phyloP scores from a whole-genome alignment of 2,113 vertebrate genomes.

The Uria aalge region DNA sequence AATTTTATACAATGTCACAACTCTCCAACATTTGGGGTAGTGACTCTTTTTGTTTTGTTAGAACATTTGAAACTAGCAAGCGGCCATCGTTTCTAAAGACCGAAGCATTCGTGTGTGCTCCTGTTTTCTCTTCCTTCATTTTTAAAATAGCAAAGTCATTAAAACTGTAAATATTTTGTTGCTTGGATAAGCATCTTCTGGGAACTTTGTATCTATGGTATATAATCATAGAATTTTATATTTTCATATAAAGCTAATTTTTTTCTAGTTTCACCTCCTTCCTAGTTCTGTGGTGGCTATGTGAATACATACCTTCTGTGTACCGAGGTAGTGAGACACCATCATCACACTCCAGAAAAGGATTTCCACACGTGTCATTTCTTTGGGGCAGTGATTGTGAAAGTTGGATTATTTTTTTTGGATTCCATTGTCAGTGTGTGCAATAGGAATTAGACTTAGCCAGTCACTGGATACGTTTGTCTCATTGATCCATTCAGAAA shows the following conservation, averaged over 20 bases:
- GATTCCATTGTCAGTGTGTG: conserved; percentile 80
- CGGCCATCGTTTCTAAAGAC: conserved; percentile 78
- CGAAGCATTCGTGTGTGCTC: conserved; percentile 61
- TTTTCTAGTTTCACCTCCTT: conserved; percentile 86
- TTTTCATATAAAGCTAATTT: conserved; percentile 91
- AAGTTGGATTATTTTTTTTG: conserved; percentile 70
- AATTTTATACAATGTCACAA: conserved; percentile 83
- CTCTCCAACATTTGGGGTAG: conserved; percentile 94
- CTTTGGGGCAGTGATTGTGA: conserved; percentile 89
- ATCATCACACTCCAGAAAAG: conserved; percentile 77
- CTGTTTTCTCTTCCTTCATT: conserved; percentile 75
- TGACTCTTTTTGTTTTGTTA: conserved; percentile 78
- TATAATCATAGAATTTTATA: conserved; percentile 92
- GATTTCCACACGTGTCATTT: conserved; percentile 75
- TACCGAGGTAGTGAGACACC: conserved; percentile 76
- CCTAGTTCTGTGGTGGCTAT: conserved; percentile 80
- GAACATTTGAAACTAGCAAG: conserved; percentile 75
- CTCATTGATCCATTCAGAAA: conserved; percentile 77
- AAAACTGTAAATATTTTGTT: conserved; percentile 88
- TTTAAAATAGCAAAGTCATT: conserved; percentile 77
- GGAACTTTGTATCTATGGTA: conserved; percentile 90
- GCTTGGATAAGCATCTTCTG: conserved; percentile 85
- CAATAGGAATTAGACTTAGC: conserved; percentile 83
- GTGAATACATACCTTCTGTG: conserved; percentile 80
- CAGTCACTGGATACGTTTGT: conserved; percentile 80